phyloP scores from a whole-genome alignment of 2,113 vertebrate genomes.

The Triplophysa siluroides region DNA sequence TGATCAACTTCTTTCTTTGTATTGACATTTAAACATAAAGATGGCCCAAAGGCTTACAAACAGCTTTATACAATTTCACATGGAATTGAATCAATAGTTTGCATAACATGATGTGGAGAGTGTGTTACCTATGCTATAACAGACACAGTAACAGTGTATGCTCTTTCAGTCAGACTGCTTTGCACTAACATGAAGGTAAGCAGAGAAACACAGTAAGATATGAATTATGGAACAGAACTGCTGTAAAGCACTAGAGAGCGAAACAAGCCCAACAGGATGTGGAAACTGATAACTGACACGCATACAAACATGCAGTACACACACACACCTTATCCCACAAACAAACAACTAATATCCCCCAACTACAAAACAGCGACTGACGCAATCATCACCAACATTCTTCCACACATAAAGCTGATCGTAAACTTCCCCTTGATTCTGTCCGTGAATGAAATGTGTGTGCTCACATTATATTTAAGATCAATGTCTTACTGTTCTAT shows the following conservation, averaged over 20 bases:
- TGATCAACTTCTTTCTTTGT: too few species aligned
- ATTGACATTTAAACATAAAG: too few species aligned
- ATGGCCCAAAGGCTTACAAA: too few species aligned
- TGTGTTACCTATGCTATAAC: not conserved
- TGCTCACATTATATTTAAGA: slow-evolving; percentile 30
- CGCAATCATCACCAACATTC: not conserved
- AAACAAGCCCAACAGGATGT: slow-evolving; percentile 17
- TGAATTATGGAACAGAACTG: slow-evolving; percentile 41
- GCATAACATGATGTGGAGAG: too few species aligned
- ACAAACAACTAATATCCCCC: slow-evolving; percentile 8
- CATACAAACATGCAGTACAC: not conserved
- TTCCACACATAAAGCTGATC: not conserved
- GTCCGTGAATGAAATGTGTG: slow-evolving; percentile 1
- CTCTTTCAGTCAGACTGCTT: not conserved
- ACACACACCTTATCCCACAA: slow-evolving; percentile 12
- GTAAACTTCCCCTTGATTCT: not conserved
- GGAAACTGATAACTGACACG: slow-evolving; percentile 17
- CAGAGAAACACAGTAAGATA: slow-evolving; percentile 31
- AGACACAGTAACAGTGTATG: not conserved
- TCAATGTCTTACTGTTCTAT: slow-evolving; percentile 30
- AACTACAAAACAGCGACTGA: not conserved
- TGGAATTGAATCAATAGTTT: too few species aligned
- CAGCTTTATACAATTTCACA: too few species aligned
- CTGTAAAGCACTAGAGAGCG: slow-evolving; percentile 21
- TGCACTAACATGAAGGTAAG: not conserved